phyloP scores from a whole-genome alignment of 2,888 invertebrate genomes.

The Drosophila demipolita region DNA sequence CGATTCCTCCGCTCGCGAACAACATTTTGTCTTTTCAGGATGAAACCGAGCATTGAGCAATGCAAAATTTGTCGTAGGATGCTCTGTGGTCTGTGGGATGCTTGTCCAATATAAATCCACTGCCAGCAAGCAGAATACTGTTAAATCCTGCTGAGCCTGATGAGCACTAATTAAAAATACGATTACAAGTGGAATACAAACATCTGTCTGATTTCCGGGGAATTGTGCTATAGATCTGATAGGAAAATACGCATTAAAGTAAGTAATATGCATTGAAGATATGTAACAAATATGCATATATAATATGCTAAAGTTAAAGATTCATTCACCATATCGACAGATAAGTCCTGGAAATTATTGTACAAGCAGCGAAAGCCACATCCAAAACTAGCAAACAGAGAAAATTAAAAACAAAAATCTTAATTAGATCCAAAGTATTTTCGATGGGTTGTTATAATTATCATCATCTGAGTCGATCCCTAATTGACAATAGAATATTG shows the following conservation, averaged over 20 bases:
- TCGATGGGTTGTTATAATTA: constrained; percentile 26
- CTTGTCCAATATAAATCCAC: constrained; percentile 64
- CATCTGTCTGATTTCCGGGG: constrained; percentile 33
- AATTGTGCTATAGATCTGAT: constrained; percentile 47
- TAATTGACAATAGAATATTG: constrained; percentile 46
- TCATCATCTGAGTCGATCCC: constrained; percentile 43
- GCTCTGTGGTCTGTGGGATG: constrained; percentile 55
- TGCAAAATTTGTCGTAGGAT: constrained; percentile 50
- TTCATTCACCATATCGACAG: constrained; percentile 35
- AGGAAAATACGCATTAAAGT: not conserved
- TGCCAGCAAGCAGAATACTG: not conserved
- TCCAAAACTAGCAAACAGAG: constrained; percentile 9
- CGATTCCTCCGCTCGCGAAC: constrained; percentile 35
- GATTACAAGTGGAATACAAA: constrained; percentile 45
- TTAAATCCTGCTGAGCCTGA: no score
- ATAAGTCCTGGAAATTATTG: constrained; percentile 52
- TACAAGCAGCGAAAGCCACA: constrained; percentile 37
- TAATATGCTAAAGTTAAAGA: constrained; percentile 15
- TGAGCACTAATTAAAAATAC: not conserved
- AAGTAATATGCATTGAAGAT: no score
- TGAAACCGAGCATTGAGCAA: constrained; percentile 60
- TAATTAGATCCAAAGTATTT: constrained; percentile 15
- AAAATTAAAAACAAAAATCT: not conserved
- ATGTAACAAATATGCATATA: constrained; percentile 31
- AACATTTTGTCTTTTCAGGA: constrained; percentile 35